phyloP scores from a whole-genome alignment of 1,140 invertebrate species.

The Panagrolaimus sp. region DNA sequence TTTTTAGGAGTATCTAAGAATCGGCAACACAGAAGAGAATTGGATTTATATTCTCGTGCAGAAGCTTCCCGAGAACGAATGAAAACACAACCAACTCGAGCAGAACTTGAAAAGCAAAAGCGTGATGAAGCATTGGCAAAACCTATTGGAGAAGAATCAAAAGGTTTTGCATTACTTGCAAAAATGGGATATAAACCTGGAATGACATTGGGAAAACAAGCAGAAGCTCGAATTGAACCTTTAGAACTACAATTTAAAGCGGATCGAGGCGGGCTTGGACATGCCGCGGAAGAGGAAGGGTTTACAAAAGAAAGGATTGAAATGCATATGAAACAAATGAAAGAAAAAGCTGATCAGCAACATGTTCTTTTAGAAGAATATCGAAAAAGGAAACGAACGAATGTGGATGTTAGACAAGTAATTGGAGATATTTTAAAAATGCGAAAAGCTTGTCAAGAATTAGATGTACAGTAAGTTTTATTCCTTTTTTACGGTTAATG shows the following conservation, averaged over 20 bases:
- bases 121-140: conserved; percentile 69
- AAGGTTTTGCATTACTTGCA: conserved; percentile 71
- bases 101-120: conserved; percentile 66
- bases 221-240: conserved; percentile 67
- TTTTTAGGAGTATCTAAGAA: conserved; percentile 33
- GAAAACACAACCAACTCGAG: conserved; percentile 39
- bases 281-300: conserved; percentile 63
- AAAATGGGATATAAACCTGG: conserved; percentile 80
- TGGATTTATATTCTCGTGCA: conserved; percentile 40
- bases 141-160: conserved; percentile 68
- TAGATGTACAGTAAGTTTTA: conserved; percentile 68
- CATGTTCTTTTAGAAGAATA: conserved; percentile 64
- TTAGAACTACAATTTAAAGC: conserved; percentile 70
- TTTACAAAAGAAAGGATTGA: conserved; percentile 59
- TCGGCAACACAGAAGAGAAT: conserved; percentile 24
- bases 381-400: conserved; percentile 65
- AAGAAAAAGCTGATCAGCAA: conserved; percentile 50
- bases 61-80: conserved; percentile 18
- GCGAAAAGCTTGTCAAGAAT: conserved; percentile 71
- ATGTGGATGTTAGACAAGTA: conserved; percentile 64
- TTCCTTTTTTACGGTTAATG: conserved; percentile 27
- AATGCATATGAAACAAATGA: conserved; percentile 61
- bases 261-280: conserved; percentile 70
- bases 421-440: conserved; percentile 68
- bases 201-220: conserved; percentile 67